Base-by-base conservation (phyloP, 2,888 invertebrate genomes). In the Thera britannica region DNA sequence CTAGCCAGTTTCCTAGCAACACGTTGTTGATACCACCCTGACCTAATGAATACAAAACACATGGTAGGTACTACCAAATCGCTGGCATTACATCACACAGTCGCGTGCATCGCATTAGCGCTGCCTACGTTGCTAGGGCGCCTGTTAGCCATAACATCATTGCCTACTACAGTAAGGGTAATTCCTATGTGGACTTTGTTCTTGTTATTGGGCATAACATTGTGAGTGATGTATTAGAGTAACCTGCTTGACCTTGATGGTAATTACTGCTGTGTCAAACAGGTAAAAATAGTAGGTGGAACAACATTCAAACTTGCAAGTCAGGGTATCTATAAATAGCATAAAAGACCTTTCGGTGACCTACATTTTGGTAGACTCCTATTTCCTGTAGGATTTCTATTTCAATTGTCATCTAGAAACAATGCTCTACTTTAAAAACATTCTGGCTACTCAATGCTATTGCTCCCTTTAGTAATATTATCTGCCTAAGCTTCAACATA, bases 1-100 rank as follows among this genome's bases (percentile, higher is more conserved):
- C 76, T 77, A 83, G 84, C 80, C 84, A 91, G 93, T 93, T 90
- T 92, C 93, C 90, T 93, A 93, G 93, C 93, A 93, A 93, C 92
- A 90, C 85, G 88, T 88, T 92, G 92, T 93, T 93, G 92, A 93
- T 88, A 88, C 90, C 84, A 83, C 86, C 85, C 87, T 90, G 89
- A 90, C 89, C 90, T 83, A 87, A 87, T 90, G 88, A 90, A 90
- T 83, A 90, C 90, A 90, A 90, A 90, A 90, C 92, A 91, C 90
- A 90, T 90, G 90, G 85, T 86, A 71, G 90, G 85, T 85, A 71
- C 68, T 62, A 65, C 67, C 38, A 67, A 72, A 74, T 72, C 83
- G 85, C 85, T 83, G 81, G 81, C 79, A 87, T 92, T 92, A 92
- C 92, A 92, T 92, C 92, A 92, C 83, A 85, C 78, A 67, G 79